Percentiles rank a stretch among this genome's conserved stretches.
These are phyloP conservation scores for Fistularia tabacaria DNA, from an alignment of 2,797 vertebrate genomes.

Conservation along the genomic window DNA sequence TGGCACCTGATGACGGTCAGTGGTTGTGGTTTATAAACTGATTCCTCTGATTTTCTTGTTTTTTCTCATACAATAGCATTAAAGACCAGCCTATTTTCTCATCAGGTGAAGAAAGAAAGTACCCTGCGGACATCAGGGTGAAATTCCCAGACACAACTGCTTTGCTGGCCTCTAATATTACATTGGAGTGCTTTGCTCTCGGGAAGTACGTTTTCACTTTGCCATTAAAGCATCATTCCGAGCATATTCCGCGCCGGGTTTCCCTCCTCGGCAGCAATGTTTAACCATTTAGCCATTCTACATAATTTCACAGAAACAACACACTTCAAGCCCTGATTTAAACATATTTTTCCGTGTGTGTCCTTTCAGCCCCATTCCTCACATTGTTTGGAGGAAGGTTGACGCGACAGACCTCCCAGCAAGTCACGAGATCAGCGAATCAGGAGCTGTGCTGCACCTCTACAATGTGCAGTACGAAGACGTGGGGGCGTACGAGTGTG, in stretches of 20 bases:
- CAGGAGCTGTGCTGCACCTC: constrained; percentile 90
- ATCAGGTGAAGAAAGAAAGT: constrained; percentile 84
- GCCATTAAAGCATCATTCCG: too few relatives aligned
- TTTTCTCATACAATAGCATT: too few relatives aligned
- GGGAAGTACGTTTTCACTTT: constrained; percentile 84
- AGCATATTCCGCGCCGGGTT: too few relatives aligned
- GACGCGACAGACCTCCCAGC: constrained; percentile 86
- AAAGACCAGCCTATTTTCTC: too few relatives aligned
- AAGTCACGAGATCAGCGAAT: constrained; percentile 88
- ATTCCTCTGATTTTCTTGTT: too few relatives aligned
- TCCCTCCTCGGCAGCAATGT: too few relatives aligned
- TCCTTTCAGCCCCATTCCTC: constrained; percentile 85
- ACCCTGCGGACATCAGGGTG: constrained; percentile 92
- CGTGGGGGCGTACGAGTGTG: constrained; percentile 91
- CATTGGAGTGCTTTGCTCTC: constrained; percentile 95
- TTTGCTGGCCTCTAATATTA: constrained; percentile 90
- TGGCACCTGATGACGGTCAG: constrained; percentile 83
- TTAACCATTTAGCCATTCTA: too few relatives aligned
- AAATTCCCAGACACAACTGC: constrained; percentile 88
- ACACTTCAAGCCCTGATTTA: background rate
- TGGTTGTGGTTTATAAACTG: constrained; percentile 6
- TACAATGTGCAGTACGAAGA: constrained; percentile 96
- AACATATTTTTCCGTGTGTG: background rate
- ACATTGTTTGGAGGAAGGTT: constrained; percentile 92
- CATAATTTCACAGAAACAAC: too few relatives aligned